phyloP scores from a whole-genome alignment of 2,797 vertebrate genomes.

The Cossypha heuglini region DNA sequence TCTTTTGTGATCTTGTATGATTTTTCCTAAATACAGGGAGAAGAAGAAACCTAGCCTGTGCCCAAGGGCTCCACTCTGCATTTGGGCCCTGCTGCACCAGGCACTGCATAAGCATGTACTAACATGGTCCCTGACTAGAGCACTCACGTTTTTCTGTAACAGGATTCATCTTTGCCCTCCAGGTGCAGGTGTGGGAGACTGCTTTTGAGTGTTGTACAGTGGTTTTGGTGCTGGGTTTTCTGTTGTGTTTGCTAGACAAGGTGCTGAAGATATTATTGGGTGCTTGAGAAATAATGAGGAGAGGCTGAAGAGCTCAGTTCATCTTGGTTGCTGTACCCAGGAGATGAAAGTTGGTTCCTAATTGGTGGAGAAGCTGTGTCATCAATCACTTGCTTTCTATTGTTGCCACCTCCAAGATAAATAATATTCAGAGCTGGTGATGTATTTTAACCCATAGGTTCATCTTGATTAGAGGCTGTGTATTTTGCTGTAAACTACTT shows the following conservation, averaged over 20 bases:
- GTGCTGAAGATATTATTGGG: not conserved
- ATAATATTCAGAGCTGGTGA: not conserved
- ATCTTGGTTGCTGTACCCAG: not conserved
- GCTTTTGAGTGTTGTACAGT: not conserved
- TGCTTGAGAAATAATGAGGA: not conserved
- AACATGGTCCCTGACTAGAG: not conserved
- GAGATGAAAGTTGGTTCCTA: not conserved
- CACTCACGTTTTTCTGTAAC: not conserved
- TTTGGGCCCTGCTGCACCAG: not conserved
- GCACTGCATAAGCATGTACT: not conserved
- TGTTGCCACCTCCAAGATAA: constrained; percentile 20
- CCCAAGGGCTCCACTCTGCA: not conserved
- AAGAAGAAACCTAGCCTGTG: not conserved
- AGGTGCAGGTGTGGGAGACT: constrained; percentile 40
- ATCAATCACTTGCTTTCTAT: not conserved
- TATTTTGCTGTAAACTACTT: not conserved
- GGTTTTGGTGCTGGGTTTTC: not conserved
- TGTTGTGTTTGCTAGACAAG: not conserved
- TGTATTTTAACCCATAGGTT: not conserved
- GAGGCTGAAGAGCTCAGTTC: not conserved
- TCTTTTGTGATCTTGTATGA: not conserved
- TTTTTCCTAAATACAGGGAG: not conserved
- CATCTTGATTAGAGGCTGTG: constrained; percentile 15
- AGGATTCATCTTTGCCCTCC: constrained; percentile 3
- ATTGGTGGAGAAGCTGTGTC: constrained; percentile 1